Base-by-base conservation (phyloP, 2,888 invertebrate genomes). In the Erebia palarica region DNA sequence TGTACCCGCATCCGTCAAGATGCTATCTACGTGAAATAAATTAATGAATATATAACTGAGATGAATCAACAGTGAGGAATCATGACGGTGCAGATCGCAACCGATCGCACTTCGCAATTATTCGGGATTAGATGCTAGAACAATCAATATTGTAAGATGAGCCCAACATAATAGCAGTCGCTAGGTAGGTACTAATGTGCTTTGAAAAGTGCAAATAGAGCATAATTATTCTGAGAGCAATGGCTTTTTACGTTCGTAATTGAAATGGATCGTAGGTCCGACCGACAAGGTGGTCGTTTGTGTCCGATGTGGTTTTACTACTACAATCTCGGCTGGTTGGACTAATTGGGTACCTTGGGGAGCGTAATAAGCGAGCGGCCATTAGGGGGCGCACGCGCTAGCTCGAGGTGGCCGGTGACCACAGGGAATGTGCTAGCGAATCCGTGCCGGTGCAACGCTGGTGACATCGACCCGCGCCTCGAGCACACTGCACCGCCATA, bases 1-100 rank as follows among this genome's bases (percentile, higher is more conserved):
- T 86, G 88, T 86, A 84, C 82, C 83, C 85, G 86, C 88, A 87
- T 89, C 87, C 86, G 85, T 91, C 90, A 90, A 91, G 92, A 92
- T 92, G 81, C 80, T 88, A 92, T 92, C 92, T 83, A 78, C 80
- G 82, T 84, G 84, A 84, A 87, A 87, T 86, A 88, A 90, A 89
- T 85, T 89, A 89, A 90, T 90, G 87, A 91, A 86, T 86, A 83
- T 86, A 83, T 84, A 88, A 86, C 86, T 85, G 89, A 86, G 85
- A 86, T 88, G 89, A 86, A 83, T 74, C 71, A 74, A 70, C 82
- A 80, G 81, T 83, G 85, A 82, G 79, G 84, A 79, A 84, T 78
- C 80, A 85, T 90, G 84, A 86, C 85, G 82, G 74, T 82, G 82
- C 83, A 83, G 84, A 89, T 86, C 59, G 51, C 58, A 49, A 14